Percentiles rank a stretch among this genome's conserved stretches.
Evolutionary conservation across 2,797 vertebrate species (phyloP).

Genomic region (Podarcis lilfordi): DNA sequence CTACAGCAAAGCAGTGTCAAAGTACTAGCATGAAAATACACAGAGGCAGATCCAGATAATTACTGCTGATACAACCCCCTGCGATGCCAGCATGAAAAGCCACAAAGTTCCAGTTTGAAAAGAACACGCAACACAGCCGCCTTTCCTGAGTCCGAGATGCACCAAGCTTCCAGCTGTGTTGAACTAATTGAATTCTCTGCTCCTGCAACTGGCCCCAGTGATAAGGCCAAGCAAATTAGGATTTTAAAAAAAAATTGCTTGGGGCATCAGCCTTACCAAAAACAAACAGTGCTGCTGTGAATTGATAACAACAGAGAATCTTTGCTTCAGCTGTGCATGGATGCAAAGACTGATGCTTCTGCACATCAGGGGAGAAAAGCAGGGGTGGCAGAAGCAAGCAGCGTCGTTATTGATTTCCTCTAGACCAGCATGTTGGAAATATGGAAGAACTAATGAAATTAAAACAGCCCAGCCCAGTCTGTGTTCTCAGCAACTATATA

Average conservation of each 20-base stretch:
- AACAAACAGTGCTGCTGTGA: neutral
- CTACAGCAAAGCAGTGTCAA: neutral
- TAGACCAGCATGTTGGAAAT: neutral
- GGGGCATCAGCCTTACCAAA: constrained; percentile 1
- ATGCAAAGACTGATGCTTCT: neutral
- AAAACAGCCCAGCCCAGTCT: neutral
- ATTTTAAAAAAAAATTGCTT: neutral
- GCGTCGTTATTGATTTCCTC: neutral
- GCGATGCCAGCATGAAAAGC: neutral
- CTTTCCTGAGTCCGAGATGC: neutral
- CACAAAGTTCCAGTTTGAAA: neutral
- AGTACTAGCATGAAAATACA: neutral
- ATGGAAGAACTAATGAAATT: neutral
- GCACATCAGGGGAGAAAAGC: neutral
- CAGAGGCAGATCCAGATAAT: neutral
- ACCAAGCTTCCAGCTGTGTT: neutral
- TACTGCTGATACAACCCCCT: neutral
- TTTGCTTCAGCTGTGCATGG: neutral
- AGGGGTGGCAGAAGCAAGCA: neutral
- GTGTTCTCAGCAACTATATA: neutral
- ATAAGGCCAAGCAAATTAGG: constrained; percentile 16
- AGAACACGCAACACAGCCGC: neutral
- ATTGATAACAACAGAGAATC: constrained; percentile 1
- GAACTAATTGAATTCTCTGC: constrained; percentile 32
- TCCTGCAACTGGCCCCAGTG: neutral